These are phyloP conservation scores for Crenichthys baileyi DNA, from an alignment of 2,797 vertebrate species.

Conservation along the genomic window DNA sequence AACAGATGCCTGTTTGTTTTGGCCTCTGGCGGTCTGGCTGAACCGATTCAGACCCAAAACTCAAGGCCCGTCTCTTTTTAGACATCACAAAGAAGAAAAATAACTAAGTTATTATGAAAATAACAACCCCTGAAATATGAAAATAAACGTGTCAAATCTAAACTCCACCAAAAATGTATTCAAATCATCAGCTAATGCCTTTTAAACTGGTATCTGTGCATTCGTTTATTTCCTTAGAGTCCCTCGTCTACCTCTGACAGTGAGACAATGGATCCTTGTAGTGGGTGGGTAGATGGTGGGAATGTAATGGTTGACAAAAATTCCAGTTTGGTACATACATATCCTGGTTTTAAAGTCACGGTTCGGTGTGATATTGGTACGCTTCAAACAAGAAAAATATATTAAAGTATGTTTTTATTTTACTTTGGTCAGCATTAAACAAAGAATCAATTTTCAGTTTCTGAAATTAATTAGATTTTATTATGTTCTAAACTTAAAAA, in stretches of 20 bases:
- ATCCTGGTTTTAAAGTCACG: too few species aligned
- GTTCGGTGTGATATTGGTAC: too few species aligned
- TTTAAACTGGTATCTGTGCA: neutral
- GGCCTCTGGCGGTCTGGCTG: constrained; percentile 30
- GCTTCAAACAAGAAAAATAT: too few species aligned
- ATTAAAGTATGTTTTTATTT: too few species aligned
- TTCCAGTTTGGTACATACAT: too few species aligned
- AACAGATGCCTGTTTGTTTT: constrained; percentile 29
- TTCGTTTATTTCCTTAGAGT: neutral
- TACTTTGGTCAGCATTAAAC: too few species aligned
- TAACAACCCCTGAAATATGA: constrained; percentile 10
- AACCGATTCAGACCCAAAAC: constrained; percentile 19
- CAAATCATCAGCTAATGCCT: neutral
- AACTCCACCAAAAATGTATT: constrained; percentile 5
- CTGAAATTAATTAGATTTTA: too few species aligned
- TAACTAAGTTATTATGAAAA: constrained; percentile 12
- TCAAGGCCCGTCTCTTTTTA: constrained; percentile 56
- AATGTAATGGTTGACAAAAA: too few species aligned
- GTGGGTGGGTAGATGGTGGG: too few species aligned
- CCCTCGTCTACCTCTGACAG: neutral
- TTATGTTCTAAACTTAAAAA: too few species aligned
- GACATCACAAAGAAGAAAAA: constrained; percentile 18
- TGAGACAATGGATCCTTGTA: neutral
- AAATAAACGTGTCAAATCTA: constrained; percentile 21
- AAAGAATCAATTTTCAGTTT: too few species aligned